Base-by-base conservation (phyloP, 2,113 vertebrate species). In the Hypomesus transpacificus region DNA sequence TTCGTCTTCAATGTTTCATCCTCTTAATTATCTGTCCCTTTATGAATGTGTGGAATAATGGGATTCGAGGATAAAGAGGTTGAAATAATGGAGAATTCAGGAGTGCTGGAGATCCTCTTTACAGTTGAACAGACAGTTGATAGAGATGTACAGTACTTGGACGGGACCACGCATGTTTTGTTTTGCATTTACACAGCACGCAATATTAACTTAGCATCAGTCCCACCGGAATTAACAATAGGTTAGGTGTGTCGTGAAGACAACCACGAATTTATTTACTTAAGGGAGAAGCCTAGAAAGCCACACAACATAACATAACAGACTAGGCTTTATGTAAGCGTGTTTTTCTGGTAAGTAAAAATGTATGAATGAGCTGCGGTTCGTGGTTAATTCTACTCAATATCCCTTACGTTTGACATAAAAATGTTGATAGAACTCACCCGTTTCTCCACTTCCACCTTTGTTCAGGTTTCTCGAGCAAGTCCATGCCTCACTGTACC, bases 381-480 rank as follows among this genome's bases (percentile, higher is more conserved):
- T 16, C 53, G n/a, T 9, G 2, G 59, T 34, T 16, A 46, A 21
- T 11, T 34, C 28, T n/a, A 64, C 13, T 0, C 60, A 17, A 31
- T 26, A 62, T 31, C 14, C 13, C 57, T 11, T 46, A 46, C 39
- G 9, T 46, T 46, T 46, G 39, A 46, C 39, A 46, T 78, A 22
- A 14, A 69, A 75, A 74, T 53, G 69, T n/a, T 24, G 5, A 67
- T 31, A 20, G 1, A 78, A 86, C 89, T 89, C 82, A 90, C 89
- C 59, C 87, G 26, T 31, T 8, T 22, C 16, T 51, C 21, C 65
- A 64, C 72, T 76, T n/a, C 74, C 82, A 79, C 28, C 75, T 79
- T 64, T 59, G 64, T 34, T 56, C 66, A 63, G 77, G 74, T 76
- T 71, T 66, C 17, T 28, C 7, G 82, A 66, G 86, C 71, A 75